Evolutionary conservation across 2,797 vertebrate species (phyloP).

Genomic region (Callimico goeldii): DNA sequence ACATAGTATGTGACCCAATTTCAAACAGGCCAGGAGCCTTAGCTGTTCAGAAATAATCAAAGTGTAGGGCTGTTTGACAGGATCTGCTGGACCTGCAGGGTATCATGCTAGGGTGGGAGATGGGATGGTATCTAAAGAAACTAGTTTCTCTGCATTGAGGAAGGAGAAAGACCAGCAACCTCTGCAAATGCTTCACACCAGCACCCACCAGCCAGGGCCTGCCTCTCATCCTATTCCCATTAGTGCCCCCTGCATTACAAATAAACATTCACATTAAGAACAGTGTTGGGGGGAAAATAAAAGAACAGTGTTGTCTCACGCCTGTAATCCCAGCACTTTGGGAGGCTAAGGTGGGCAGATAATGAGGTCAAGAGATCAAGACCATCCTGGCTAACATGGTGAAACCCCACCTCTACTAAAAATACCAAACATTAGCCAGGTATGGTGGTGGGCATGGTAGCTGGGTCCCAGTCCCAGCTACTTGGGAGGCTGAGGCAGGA

Average conservation of each 20-base stretch:
- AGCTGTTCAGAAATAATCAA: background rate
- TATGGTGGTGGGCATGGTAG: too few relatives aligned
- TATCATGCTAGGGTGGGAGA: background rate
- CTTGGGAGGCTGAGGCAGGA: too few relatives aligned
- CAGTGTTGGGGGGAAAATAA: too few relatives aligned
- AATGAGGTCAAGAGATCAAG: too few relatives aligned
- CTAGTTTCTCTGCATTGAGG: background rate
- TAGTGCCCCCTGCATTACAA: background rate
- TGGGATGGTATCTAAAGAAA: background rate
- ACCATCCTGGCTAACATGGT: too few relatives aligned
- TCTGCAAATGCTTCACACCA: background rate
- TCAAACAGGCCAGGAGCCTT: background rate
- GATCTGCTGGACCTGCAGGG: background rate
- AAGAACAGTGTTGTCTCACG: background rate
- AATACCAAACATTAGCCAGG: too few relatives aligned
- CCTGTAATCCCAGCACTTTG: too few relatives aligned
- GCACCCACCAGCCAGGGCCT: background rate
- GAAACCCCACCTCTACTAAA: too few relatives aligned
- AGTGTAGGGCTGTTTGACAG: background rate
- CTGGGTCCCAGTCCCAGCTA: too few relatives aligned
- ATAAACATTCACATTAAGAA: background rate
- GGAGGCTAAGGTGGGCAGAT: too few relatives aligned
- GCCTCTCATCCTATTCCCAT: background rate
- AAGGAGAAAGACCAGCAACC: background rate
- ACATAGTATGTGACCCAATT: conserved; percentile 27